Percentiles rank a stretch among this genome's conserved stretches.
These are phyloP conservation scores for Margaritifera margaritifera DNA, from an alignment of 2,888 invertebrate species.

Conservation along the genomic window DNA sequence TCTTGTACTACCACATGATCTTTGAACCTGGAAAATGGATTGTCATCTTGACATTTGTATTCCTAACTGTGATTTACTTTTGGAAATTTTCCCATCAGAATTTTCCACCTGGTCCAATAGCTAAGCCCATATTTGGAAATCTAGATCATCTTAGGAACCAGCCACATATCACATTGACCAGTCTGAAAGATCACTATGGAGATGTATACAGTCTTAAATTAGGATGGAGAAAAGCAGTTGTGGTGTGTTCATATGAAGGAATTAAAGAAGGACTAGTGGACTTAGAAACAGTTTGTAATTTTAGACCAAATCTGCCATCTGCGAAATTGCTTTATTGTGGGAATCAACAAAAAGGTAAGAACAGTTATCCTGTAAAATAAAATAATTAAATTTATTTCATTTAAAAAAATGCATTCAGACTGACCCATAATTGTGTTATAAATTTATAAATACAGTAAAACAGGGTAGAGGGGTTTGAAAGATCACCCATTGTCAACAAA, in stretches of 20 bases:
- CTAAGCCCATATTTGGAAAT: constrained; percentile 50
- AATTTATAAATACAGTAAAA: no score
- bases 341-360: constrained; percentile 42
- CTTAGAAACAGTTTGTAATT: constrained; percentile 33
- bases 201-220: constrained; percentile 51
- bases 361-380: no score
- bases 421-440: no score
- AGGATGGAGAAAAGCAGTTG: constrained; percentile 47
- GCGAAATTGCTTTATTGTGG: constrained; percentile 44
- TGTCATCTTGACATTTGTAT: constrained; percentile 16
- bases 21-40: no score
- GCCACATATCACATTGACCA: constrained; percentile 48
- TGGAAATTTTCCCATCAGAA: constrained; percentile 27
- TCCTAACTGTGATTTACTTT: constrained; percentile 38
- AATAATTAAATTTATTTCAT: no score
- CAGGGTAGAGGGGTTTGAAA: no score
- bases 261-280: constrained; percentile 51
- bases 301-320: constrained; percentile 44
- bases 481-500: no score
- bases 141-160: constrained; percentile 32
- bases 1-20: no score
- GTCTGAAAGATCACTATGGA: constrained; percentile 53
- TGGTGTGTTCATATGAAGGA: constrained; percentile 51
- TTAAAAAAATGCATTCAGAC: no score
- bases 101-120: constrained; percentile 49